phyloP scores from a whole-genome alignment of 2,888 invertebrate genomes.

The Dione juno region DNA sequence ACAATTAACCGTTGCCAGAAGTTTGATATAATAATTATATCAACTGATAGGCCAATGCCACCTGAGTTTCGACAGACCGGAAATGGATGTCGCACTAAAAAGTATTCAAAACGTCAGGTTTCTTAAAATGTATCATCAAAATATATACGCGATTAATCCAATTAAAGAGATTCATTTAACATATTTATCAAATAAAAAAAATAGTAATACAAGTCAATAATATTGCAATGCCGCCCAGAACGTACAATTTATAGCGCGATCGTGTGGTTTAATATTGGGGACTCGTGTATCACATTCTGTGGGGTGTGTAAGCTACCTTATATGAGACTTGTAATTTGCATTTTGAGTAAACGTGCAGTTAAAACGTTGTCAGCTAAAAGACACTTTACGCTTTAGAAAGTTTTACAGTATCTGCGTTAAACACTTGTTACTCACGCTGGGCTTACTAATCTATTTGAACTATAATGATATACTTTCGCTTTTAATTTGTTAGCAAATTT shows the following conservation, averaged over 20 bases:
- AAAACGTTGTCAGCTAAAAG: constrained; percentile 73
- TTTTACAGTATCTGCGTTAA: constrained; percentile 26
- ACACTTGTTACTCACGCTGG: constrained; percentile 20
- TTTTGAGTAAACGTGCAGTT: constrained; percentile 78
- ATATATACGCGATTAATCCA: too few relatives aligned
- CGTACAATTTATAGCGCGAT: constrained; percentile 73
- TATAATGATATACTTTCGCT: not conserved
- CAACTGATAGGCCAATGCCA: too few relatives aligned
- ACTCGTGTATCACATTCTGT: constrained; percentile 69
- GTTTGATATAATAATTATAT: too few relatives aligned
- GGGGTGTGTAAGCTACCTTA: constrained; percentile 35
- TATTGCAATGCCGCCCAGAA: constrained; percentile 50
- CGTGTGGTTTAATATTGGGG: constrained; percentile 80
- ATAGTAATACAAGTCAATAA: constrained; percentile 2
- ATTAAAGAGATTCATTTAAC: too few relatives aligned
- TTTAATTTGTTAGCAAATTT: not conserved
- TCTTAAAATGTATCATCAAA: too few relatives aligned
- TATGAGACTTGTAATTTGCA: constrained; percentile 78
- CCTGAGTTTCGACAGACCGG: too few relatives aligned
- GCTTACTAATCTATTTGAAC: not conserved
- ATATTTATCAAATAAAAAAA: too few relatives aligned
- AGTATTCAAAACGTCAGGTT: too few relatives aligned
- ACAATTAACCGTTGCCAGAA: too few relatives aligned
- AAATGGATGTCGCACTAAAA: too few relatives aligned
- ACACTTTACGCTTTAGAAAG: constrained; percentile 42